A percentile compares a stretch with the other conserved stretches of the same genome.
These are phyloP conservation scores for Cerceris rybyensis DNA, from an alignment of 2,888 invertebrate species.

Conservation along the genomic window DNA sequence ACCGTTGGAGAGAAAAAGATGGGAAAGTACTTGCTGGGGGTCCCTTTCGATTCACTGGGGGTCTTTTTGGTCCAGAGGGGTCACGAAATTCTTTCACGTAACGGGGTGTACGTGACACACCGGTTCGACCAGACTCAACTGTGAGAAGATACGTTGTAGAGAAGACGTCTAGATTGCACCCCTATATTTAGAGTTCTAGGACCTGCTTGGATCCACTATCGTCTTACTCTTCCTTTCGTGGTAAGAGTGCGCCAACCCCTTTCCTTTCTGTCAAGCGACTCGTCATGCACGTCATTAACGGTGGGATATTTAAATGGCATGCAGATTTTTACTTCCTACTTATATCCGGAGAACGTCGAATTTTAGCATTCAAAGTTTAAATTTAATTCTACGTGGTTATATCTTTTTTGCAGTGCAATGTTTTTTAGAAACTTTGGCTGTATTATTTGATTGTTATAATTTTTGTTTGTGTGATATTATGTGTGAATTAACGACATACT, in stretches of 20 bases:
- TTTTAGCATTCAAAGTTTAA: slow-evolving; percentile 3
- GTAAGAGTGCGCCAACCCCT: slow-evolving; percentile 35
- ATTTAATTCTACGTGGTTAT: too few relatives aligned
- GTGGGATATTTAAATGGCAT: slow-evolving; percentile 65
- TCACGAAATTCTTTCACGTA: slow-evolving; percentile 63
- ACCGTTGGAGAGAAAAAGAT: slow-evolving; percentile 8
- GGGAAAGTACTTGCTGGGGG: slow-evolving; percentile 61
- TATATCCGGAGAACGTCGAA: slow-evolving; percentile 4
- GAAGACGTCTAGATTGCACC: slow-evolving; percentile 42
- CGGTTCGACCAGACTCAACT: slow-evolving; percentile 67
- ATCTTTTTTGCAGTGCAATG: too few relatives aligned
- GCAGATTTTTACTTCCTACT: slow-evolving; percentile 60
- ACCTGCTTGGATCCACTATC: slow-evolving; percentile 38
- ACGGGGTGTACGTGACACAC: slow-evolving; percentile 69
- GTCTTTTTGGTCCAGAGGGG: slow-evolving; percentile 50
- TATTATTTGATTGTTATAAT: neutral
- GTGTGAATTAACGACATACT: too few relatives aligned
- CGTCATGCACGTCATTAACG: slow-evolving; percentile 39
- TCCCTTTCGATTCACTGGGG: slow-evolving; percentile 57
- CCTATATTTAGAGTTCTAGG: slow-evolving; percentile 46
- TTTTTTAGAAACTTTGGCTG: too few relatives aligned
- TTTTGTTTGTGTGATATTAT: neutral
- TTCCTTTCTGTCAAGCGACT: slow-evolving; percentile 41
- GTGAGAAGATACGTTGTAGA: slow-evolving; percentile 81
- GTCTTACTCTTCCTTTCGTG: slow-evolving; percentile 33